Base-by-base conservation (phyloP, 2,797 vertebrate genomes). In the Eulemur mongoz region DNA sequence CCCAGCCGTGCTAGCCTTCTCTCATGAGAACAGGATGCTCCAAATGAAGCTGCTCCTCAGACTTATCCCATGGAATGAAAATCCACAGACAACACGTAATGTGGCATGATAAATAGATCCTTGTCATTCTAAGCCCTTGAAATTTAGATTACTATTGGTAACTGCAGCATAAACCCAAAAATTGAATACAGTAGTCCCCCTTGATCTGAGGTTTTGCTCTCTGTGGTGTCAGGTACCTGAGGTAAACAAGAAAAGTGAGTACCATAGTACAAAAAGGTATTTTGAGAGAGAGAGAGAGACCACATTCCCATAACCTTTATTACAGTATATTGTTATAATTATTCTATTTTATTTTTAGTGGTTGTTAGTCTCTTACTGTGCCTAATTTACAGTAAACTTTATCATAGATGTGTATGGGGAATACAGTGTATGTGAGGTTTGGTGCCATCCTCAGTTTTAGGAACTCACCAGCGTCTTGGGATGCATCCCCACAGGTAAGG, bases 401-500 rank as follows among this genome's bases (percentile, higher is more conserved):
- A 76, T 17, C n/a, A 38, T 9, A 79, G 30, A 22, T 25, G 9
- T 25, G 22, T 54, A 15, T 25, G 7, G 23, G n/a, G 75, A 17
- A 15, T 14, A 27, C 1, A 15, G 7, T 38, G 22, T 79, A 25
- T 25, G 15, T 14, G 54, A 22, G n/a, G 76, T 79, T 38, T 38
- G 76, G 35, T 38, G 25, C 7, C 52, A 52, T 54, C 23, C 4
- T 54, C 23, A 35, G 22, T 38, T 52, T 79, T 52, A 54, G n/a
- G 2, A 52, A 38, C 13, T 8, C 22, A 54, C 50, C 50, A 23
- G 50, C 13, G 22, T 54, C 76, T 79, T 79, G n/a, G n/a, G 15
- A 54, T 54, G 13, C n/a, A 27, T 3, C 50, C 7, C 0, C 22
- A 4, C 0, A 1, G 75, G n/a, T 23, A 35, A 78, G 22, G 32